These are phyloP conservation scores for Sphenopsis melanotis DNA, from an alignment of 2,797 vertebrate species.

Conservation along the genomic window DNA sequence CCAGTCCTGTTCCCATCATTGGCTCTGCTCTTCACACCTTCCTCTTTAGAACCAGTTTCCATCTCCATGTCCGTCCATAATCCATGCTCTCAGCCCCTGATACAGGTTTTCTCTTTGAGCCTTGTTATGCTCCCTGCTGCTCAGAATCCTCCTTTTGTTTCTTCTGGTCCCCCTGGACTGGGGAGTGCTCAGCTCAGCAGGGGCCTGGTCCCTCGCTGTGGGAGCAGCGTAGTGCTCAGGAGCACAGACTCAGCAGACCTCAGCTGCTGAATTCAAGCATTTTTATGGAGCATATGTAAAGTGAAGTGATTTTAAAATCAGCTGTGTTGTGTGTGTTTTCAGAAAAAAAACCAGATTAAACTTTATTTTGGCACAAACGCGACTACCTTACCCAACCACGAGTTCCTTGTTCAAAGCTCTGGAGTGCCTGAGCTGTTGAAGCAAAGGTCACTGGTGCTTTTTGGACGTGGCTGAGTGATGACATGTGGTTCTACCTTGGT, in stretches of 20 bases:
- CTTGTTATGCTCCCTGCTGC: neutral
- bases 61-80: neutral
- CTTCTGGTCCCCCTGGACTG: neutral
- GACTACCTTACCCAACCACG: fast-evolving
- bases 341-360: neutral
- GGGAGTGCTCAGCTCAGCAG: neutral
- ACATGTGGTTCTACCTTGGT: neutral
- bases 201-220: neutral
- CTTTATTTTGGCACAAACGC: neutral
- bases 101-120: neutral
- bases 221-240: neutral
- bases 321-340: neutral
- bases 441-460: neutral
- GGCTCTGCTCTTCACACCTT: neutral
- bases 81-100: neutral
- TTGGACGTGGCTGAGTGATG: neutral
- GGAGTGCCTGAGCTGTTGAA: neutral
- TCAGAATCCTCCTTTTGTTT: neutral
- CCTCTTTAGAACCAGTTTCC: neutral
- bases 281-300: neutral
- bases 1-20: neutral
- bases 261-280: neutral
- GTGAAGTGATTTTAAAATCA: neutral
- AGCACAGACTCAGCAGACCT: neutral
- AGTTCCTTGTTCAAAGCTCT: neutral